These are phyloP conservation scores for Podarcis lilfordi DNA, from an alignment of 2,797 vertebrate species.

Conservation along the genomic window DNA sequence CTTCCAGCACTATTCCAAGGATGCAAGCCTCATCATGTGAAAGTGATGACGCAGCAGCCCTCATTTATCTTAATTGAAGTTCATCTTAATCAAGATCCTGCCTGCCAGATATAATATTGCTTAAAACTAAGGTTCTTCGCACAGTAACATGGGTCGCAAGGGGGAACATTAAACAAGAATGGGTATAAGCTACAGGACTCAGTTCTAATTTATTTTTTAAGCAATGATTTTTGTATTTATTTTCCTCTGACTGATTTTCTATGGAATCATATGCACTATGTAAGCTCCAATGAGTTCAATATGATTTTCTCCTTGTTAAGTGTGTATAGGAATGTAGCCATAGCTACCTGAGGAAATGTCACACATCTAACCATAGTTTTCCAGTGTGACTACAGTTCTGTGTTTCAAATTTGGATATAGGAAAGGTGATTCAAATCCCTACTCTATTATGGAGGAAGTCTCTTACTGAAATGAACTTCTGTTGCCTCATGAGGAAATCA, in stretches of 20 bases:
- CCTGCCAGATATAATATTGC: conserved; percentile 57
- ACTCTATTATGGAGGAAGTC: neutral
- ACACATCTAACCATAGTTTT: neutral
- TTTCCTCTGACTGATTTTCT: too few species aligned
- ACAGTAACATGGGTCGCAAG: conserved; percentile 38
- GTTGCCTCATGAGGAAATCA: neutral
- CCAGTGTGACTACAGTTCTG: neutral
- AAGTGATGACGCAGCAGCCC: conserved; percentile 67
- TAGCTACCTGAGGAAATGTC: neutral
- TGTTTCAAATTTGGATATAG: neutral
- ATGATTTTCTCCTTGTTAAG: too few species aligned
- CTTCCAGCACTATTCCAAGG: conserved; percentile 56
- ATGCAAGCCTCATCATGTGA: conserved; percentile 51
- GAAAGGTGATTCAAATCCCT: neutral
- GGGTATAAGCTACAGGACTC: conserved; percentile 19
- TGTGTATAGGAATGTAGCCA: too few species aligned
- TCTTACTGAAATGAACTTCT: neutral
- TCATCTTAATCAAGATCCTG: conserved; percentile 73
- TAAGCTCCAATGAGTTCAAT: too few species aligned
- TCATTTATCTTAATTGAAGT: conserved; percentile 79
- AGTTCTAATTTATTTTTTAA: conserved; percentile 4
- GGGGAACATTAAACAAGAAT: conserved; percentile 22
- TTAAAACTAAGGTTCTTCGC: conserved; percentile 58
- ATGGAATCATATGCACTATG: too few species aligned
- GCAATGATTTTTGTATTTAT: too few species aligned